Evolutionary conservation across 2,888 invertebrate species (phyloP), one percentile per base, ranked within the genome.

Genomic region (Noctua janthe): DNA sequence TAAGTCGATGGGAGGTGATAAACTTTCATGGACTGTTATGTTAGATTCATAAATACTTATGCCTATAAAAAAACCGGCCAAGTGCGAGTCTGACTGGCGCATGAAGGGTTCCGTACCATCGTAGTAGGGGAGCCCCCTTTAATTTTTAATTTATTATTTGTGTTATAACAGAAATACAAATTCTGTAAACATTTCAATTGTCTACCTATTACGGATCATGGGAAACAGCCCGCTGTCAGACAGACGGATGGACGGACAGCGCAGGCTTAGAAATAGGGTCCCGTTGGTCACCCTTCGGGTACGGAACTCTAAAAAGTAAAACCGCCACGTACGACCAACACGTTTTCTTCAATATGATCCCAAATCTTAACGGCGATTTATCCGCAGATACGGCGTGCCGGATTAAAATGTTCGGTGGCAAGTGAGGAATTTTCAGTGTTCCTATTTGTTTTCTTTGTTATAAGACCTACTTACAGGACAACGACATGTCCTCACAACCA

Each of bases 401-500:
- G 78, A 78, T 76, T 80, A 72, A 70, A 51, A 78, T 84, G 56
- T 76, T 72, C 51, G 54, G 51, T 56, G 47, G 56, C 35, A n/a
- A 79, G 43, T 66, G 62, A 79, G 43, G 49, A 74, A 67, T 49
- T 70, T 47, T 43, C 47, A 39, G 20, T 73, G 49, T 71, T 73
- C 51, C 23, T 77, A 35, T 74, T 79, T 71, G 43, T 81, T 83
- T 77, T 83, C 43, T 74, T 76, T 75, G 73, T 47, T 56, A 56
- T 7, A 59, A 77, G 74, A 79, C 78, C 67, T 75, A 86, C 62
- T 81, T 84, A 79, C 62, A 64, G 72, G 81, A 70, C 74, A 75
- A 62, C 43, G 67, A 71, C 59, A 64, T 78, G 80, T 77, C 76
- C 72, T 76, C 67, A 69, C 43, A 20, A 62, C 2, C 54, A 80